Evolutionary conservation across 2,888 invertebrate species (phyloP).

Genomic region (Rhimphoctona megacephalus): DNA sequence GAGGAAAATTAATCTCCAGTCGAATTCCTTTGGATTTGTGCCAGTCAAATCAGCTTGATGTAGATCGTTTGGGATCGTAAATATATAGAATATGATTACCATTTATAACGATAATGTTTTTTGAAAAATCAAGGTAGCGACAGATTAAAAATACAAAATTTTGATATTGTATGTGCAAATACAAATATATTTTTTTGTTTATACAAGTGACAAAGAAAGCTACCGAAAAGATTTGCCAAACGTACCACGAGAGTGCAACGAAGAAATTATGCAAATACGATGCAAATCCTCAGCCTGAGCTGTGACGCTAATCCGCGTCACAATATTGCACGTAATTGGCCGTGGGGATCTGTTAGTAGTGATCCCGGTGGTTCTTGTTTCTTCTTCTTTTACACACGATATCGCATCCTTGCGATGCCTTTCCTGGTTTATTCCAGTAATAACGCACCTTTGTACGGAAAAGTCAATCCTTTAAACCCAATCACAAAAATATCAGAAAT

Average conservation of each 20-base stretch:
- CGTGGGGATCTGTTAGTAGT: conserved; percentile 72
- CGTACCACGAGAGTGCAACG: conserved; percentile 77
- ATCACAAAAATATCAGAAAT: conserved; percentile 16
- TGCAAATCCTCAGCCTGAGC: conserved; percentile 81
- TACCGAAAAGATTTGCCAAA: conserved; percentile 69
- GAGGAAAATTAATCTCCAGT: not conserved
- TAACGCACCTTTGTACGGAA: not conserved
- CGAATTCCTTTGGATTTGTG: not conserved
- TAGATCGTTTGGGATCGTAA: not conserved
- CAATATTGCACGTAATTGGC: conserved; percentile 84
- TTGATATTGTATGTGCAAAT: conserved; percentile 41
- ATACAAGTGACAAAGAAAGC: not conserved
- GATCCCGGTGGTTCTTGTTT: conserved; percentile 60
- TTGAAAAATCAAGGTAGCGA: not conserved
- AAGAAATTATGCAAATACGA: conserved; percentile 83
- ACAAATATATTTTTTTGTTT: not conserved
- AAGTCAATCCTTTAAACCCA: not conserved
- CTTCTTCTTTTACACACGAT: conserved; percentile 66
- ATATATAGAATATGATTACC: not conserved
- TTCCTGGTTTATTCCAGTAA: conserved; percentile 19
- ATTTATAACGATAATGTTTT: not conserved
- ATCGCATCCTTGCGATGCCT: conserved; percentile 35
- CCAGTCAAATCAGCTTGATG: not conserved
- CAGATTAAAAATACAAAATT: not conserved
- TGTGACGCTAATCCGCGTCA: conserved; percentile 83